phyloP scores from a whole-genome alignment of 2,113 vertebrate genomes.

The Neolamprologus falcicula region DNA sequence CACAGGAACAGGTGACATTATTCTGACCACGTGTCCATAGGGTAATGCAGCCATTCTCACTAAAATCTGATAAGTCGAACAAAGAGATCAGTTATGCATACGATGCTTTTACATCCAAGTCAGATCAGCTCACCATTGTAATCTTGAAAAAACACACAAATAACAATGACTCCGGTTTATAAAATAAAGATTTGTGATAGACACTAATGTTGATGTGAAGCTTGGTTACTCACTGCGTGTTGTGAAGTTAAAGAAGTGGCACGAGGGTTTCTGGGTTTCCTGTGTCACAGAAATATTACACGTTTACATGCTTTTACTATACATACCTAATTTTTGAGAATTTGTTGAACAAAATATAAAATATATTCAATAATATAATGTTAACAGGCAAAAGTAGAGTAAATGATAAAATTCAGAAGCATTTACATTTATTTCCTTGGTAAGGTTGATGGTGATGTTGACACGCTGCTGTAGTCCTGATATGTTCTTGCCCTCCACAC shows the following conservation, averaged over 20 bases:
- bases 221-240: too few species aligned
- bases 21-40: neutral
- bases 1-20: neutral
- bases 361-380: neutral
- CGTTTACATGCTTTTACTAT: too few species aligned
- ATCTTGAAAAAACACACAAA: neutral
- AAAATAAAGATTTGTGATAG: accelerated
- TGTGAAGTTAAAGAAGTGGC: too few species aligned
- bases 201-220: too few species aligned
- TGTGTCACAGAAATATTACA: too few species aligned
- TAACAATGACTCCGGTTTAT: accelerated
- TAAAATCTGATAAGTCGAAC: neutral
- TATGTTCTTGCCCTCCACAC: accelerated
- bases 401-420: neutral
- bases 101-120: neutral
- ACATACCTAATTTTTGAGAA: accelerated
- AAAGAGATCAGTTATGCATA: neutral
- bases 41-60: neutral
- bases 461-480: neutral
- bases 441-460: neutral
- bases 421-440: neutral
- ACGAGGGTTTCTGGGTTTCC: too few species aligned
- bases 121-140: neutral
- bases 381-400: neutral
- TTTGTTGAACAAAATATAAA: neutral